A percentile compares a stretch with the other conserved stretches of the same genome.
Evolutionary conservation across 1,140 invertebrate species (phyloP).

Genomic region (Musca domestica): DNA sequence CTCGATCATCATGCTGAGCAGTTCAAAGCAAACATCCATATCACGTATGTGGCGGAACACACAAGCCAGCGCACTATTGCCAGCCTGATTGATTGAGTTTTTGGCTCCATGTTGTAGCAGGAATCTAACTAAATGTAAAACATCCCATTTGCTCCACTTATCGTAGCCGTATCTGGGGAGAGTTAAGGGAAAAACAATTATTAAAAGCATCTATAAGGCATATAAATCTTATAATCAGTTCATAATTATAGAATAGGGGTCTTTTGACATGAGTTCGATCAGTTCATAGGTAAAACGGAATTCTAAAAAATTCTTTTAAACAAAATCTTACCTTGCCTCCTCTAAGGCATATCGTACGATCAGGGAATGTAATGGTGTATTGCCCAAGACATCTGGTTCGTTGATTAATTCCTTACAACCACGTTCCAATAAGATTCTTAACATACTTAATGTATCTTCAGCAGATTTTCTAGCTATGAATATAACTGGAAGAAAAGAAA

Average conservation of each 20-base stretch:
- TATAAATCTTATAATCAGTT: not conserved
- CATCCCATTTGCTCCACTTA: constrained; percentile 72
- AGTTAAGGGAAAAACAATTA: not conserved
- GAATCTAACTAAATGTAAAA: constrained; percentile 65
- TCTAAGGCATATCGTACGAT: constrained; percentile 72
- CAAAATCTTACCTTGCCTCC: constrained; percentile 56
- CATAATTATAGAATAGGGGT: no score
- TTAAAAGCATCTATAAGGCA: not conserved
- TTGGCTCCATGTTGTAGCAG: constrained; percentile 65
- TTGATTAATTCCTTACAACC: constrained; percentile 72
- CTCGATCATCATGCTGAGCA: constrained; percentile 68
- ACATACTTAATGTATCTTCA: constrained; percentile 66
- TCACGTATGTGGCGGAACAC: constrained; percentile 72
- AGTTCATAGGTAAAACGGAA: no score
- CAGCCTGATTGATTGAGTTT: constrained; percentile 67
- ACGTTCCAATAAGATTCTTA: constrained; percentile 65
- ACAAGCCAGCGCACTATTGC: constrained; percentile 70
- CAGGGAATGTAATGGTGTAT: constrained; percentile 64
- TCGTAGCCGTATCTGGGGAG: constrained; percentile 61
- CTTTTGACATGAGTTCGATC: no score
- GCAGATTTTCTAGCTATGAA: constrained; percentile 66
- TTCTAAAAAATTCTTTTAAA: not conserved
- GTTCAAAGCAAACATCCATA: constrained; percentile 73
- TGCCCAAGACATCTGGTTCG: constrained; percentile 67
- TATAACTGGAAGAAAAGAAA: constrained; percentile 55